Percentiles rank a stretch among this genome's conserved stretches.
phyloP scores from a whole-genome alignment of 2,888 invertebrate genomes.

The Drosophila villosipedis region DNA sequence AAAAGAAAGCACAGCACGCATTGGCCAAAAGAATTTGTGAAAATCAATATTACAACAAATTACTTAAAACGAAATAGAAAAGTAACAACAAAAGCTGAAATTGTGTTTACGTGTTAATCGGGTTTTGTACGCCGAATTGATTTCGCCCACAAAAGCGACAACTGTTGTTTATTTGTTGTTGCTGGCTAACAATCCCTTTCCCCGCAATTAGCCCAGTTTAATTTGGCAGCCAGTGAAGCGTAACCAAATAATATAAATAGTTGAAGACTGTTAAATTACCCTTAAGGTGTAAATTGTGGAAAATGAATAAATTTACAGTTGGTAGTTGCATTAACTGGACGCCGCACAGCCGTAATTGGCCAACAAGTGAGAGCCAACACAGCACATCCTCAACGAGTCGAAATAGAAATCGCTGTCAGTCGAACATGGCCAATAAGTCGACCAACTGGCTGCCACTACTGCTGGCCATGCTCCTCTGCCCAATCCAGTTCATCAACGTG shows the following conservation, averaged over 20 bases:
- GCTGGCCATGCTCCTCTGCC: constrained; percentile 46
- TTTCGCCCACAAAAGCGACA: constrained; percentile 51
- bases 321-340: constrained; percentile 33
- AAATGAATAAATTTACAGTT: constrained; percentile 51
- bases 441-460: constrained; percentile 38
- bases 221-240: constrained; percentile 39
- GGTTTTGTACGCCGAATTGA: constrained; percentile 49
- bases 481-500: constrained; percentile 30
- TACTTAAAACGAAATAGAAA: constrained; percentile 38
- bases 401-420: constrained; percentile 62
- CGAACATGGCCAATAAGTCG: constrained; percentile 46
- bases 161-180: constrained; percentile 47
- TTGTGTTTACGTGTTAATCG: constrained; percentile 76
- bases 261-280: constrained; percentile 28
- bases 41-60: constrained; percentile 35
- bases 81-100: constrained; percentile 45
- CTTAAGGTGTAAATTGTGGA: constrained; percentile 50
- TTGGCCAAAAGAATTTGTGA: constrained; percentile 47
- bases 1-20: constrained; percentile 62
- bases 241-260: constrained; percentile 42
- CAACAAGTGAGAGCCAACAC: constrained; percentile 58
- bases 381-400: constrained; percentile 65
- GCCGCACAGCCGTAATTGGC: constrained; percentile 66
- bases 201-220: constrained; percentile 43
- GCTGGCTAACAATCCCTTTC: constrained; percentile 23